Base-by-base conservation (phyloP, 2,888 invertebrate genomes). In the Brachynemurus nebulosus region DNA sequence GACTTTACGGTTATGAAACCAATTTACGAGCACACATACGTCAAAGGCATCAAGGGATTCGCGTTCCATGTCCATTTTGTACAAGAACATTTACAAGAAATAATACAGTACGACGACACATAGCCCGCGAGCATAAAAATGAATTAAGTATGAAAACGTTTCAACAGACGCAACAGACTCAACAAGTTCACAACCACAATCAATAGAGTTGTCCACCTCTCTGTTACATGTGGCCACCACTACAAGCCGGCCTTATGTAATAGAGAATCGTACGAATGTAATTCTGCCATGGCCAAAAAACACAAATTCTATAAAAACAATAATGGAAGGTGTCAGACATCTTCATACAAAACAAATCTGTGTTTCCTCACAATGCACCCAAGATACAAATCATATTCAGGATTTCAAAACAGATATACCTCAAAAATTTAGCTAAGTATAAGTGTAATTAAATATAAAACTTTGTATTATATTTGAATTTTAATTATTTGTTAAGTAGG, bases 1-100 rank as follows among this genome's bases (percentile, higher is more conserved):
- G 89, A 60, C 73, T 90, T 49, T 90, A 90, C 68, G 90, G 90
- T 51, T 90, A 90, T 65, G 90, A 90, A 74, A 90, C 90, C 59
- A 90, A 90, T 65, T 68, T 90, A 62, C 79, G 90, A 54, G 90
- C 90, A 52, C 90, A 90, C 69, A 89, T 90, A 61, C 72, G 89
- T 45, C 90, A 90, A 63, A 80, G 89, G 62, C 89, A 90, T 67
- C 89, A 90, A 67, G 89, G 90, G 55, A 90, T 90, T 58, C 76
- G 90, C 44, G 89, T 90, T 61, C 89, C 88, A 45, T 90, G 90
- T 65, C 89, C 89, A 47, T 89, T 85, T 66, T 90, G 90, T 69
- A 74, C 84, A 59, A 80, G 89, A 57, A 90, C 89, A 37, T 90
- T 90, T 67, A 90, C 90, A 53, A 78, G 90, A 58, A 90, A 90